Evolutionary conservation across 2,888 invertebrate genomes (phyloP).

Genomic region (Empis livida): DNA sequence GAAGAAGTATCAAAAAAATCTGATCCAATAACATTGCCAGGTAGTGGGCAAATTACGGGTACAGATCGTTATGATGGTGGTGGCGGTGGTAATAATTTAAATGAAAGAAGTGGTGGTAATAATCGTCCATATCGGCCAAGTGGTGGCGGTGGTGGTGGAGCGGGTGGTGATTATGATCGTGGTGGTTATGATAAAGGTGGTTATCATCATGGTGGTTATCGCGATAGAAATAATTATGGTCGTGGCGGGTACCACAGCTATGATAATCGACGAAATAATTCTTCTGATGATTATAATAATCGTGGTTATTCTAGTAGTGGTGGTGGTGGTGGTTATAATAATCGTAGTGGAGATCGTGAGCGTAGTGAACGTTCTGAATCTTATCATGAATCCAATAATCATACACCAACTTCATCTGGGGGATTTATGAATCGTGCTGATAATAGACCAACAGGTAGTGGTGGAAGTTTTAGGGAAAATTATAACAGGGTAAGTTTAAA

Average conservation of each 20-base stretch:
- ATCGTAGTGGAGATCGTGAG: slow-evolving; percentile 9
- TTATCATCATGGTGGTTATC: slow-evolving; percentile 17
- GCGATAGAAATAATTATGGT: slow-evolving; percentile 23
- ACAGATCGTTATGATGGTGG: slow-evolving; percentile 9
- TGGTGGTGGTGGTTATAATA: slow-evolving; percentile 15
- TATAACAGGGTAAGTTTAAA: slow-evolving; percentile 11
- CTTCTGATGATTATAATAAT: slow-evolving; percentile 6
- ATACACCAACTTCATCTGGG: slow-evolving; percentile 1
- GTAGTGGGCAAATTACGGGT: background rate
- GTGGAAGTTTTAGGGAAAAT: slow-evolving; percentile 10
- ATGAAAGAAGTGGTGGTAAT: slow-evolving; percentile 18
- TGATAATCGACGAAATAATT: slow-evolving; percentile 21
- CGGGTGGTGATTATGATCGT: slow-evolving; percentile 18
- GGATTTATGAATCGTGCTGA: slow-evolving; percentile 5
- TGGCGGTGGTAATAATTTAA: slow-evolving; percentile 16
- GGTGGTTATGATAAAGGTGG: slow-evolving; percentile 5
- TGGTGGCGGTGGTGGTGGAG: slow-evolving; percentile 13
- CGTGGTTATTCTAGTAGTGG: slow-evolving; percentile 7
- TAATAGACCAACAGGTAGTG: background rate
- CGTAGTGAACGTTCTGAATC: slow-evolving; percentile 3
- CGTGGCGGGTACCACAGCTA: slow-evolving; percentile 21
- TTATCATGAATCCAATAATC: slow-evolving; percentile 7
- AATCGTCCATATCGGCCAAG: slow-evolving; percentile 15
- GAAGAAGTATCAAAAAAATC: slow-evolving; percentile 32
- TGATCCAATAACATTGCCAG: slow-evolving; percentile 2